Evolutionary conservation across 30 jellyfish, hydroid and myxozoan species (phyloP), one percentile per base, ranked within the genome.

Genomic region (Cassiopea xamachana): DNA sequence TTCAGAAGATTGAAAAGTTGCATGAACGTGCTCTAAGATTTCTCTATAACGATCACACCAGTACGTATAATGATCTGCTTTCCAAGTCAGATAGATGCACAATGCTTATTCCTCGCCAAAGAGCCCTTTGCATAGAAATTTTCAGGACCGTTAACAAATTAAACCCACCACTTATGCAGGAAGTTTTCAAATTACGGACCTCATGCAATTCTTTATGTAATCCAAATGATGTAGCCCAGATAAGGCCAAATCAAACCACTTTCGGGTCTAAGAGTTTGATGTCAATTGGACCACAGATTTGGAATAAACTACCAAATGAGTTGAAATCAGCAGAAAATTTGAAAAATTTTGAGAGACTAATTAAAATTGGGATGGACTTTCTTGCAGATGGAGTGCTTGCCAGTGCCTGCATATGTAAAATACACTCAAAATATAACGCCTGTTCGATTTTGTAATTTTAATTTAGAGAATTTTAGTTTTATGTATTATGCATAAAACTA

Each of bases 1-100:
- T 64, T 9, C 82, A 82, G 82, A 82, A 82, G 46, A 48, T 60
- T 44, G 90, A 68, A 82, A 82, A 61, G 47, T 61, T 82, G 47
- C 90, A 64, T 44, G 90, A 82, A 68, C 90, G 72, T 17, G 81
- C 70, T 8, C 81, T 61, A 46, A 27, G 90, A 19, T 64, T 82
- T 82, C 70, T 82, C 72, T 82, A 61, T 48, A 48, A 82, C 58
- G 89, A 80, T 60, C 43, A 80, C 39, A 45, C 70, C 13, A 77
- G 86, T 60, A 44, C 45, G 73, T 77, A 77, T 47, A 14, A 77
- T 39, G 51, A 80, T 50, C 58, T 80, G 88, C 88, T 80, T 16
- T 69, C 39, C 18, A 55, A 44, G 58, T 80, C 16, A 7, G 68
- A 18, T 3, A 18, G 4, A 80, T 60, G 77, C 72, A 18, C 88